A percentile compares a stretch with the other conserved stretches of the same genome.
phyloP scores from a whole-genome alignment of 2,797 vertebrate genomes.

The Poecilia gillii region DNA sequence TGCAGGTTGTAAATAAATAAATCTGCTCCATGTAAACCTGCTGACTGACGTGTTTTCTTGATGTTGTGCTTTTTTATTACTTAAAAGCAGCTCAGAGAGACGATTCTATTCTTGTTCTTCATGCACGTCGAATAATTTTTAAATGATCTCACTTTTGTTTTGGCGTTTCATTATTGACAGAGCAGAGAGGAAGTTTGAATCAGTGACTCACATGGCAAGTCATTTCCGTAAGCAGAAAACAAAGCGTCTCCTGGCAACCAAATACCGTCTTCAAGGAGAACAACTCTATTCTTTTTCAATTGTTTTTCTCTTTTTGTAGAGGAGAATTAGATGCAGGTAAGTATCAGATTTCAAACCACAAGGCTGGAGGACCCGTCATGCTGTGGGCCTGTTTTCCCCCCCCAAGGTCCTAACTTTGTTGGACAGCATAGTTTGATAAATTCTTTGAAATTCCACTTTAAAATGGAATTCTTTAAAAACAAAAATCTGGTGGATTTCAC shows the following conservation, averaged over 20 bases:
- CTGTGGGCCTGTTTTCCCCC: neutral
- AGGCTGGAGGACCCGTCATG: neutral
- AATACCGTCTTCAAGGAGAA: neutral
- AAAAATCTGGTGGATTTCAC: neutral
- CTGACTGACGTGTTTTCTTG: neutral
- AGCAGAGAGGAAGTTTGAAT: neutral
- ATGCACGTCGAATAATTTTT: conserved; percentile 6
- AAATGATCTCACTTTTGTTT: conserved; percentile 4
- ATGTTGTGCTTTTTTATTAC: conserved; percentile 1
- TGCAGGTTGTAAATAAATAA: neutral
- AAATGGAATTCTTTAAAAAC: neutral
- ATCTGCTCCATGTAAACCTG: neutral
- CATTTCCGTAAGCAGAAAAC: conserved; percentile 11
- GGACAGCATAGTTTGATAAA: neutral
- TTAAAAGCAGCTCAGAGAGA: conserved; percentile 5
- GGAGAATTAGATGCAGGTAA: neutral
- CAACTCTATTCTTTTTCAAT: no score
- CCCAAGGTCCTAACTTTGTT: neutral
- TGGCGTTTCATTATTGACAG: conserved; percentile 13
- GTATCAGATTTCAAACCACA: neutral
- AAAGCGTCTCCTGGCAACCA: conserved; percentile 24
- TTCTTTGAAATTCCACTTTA: neutral
- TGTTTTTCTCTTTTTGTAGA: neutral
- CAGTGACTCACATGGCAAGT: conserved; percentile 10
- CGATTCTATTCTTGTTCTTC: conserved; percentile 14